Evolutionary conservation across 2,113 vertebrate genomes (phyloP), one percentile per base, ranked within the genome.

Genomic region (Aptenodytes patagonicus): DNA sequence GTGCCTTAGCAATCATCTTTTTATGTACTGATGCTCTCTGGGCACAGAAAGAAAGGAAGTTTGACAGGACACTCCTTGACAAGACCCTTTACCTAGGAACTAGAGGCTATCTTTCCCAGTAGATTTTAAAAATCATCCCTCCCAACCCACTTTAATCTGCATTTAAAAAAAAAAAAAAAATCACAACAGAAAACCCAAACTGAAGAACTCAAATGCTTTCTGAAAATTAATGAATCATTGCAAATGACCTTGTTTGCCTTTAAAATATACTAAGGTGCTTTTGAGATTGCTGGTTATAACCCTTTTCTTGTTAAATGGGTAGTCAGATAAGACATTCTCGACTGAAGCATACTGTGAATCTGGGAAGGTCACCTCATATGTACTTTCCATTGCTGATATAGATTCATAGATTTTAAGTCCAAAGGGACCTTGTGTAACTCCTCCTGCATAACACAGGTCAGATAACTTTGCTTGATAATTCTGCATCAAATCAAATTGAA

Each of bases 341-440:
- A 79, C 47, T 94, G 61, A 91, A 86, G 19, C 11, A 4, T 84
- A 42, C 40, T 55, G 28, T 42, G 65, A 84, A 51, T 96, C 77
- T 88, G 28, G 13, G 84, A 96, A 96, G 92, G 95, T 96, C 55
- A 88, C 49, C 75, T 94, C 64, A 52, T 18, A 46, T 7, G 5
- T 90, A 49, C 62, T 94, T 96, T 93, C 66, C 10, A 51, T 77
- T 96, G 71, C 66, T 88, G 90, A 73, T 88, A 91, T 69, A 85
- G 89, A 93, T 91, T 94, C 90, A 93, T 77, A 96, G 87, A 96
- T 96, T 92, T 95, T 54, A 88, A 96, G 66, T 89, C 87, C 87
- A 88, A 85, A 92, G 82, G 62, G 58, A 90, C 75, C n/a, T 90
- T 73, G 31, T 65, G 62, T 72, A 88, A 76, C 73, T 94, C 78